Evolutionary conservation across 2,888 invertebrate species (phyloP).

Genomic region (Drosophila meridiana): DNA sequence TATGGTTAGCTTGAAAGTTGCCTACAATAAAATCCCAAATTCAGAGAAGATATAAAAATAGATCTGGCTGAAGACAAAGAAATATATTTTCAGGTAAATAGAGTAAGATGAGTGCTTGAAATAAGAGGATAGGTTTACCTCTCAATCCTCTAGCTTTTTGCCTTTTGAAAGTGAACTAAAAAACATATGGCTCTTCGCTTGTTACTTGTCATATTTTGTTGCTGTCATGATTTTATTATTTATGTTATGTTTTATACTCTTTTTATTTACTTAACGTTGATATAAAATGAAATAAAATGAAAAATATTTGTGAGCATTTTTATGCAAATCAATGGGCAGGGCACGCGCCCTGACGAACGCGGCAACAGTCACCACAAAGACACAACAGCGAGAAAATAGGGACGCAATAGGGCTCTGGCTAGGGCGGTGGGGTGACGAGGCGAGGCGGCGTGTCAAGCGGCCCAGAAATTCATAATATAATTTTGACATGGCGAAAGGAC

Average conservation of each 20-base stretch:
- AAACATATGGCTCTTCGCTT: constrained; percentile 70
- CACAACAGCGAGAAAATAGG: constrained; percentile 1
- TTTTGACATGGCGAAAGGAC: constrained; percentile 68
- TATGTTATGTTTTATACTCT: constrained; percentile 21
- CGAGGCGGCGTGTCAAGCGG: not conserved
- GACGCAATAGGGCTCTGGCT: not conserved
- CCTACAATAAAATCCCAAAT: not conserved
- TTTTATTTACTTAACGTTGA: constrained; percentile 32
- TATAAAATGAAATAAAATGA: constrained; percentile 46
- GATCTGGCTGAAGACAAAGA: not conserved
- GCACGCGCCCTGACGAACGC: constrained; percentile 28
- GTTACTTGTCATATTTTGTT: constrained; percentile 53
- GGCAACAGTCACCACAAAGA: constrained; percentile 38
- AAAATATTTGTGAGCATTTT: constrained; percentile 73
- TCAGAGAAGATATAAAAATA: not conserved
- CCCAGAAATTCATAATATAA: constrained; percentile 66
- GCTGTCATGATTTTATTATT: constrained; percentile 26
- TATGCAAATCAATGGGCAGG: constrained; percentile 71
- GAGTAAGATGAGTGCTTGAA: not conserved
- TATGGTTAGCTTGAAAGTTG: not conserved
- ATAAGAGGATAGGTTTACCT: not conserved
- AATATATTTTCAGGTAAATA: not conserved
- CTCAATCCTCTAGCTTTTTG: constrained; percentile 13
- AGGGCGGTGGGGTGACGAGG: not conserved
- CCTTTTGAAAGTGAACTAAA: constrained; percentile 32